Conservation (phyloP, 2,888 invertebrate genomes). For the Callosobruchus maculatus region DNA sequence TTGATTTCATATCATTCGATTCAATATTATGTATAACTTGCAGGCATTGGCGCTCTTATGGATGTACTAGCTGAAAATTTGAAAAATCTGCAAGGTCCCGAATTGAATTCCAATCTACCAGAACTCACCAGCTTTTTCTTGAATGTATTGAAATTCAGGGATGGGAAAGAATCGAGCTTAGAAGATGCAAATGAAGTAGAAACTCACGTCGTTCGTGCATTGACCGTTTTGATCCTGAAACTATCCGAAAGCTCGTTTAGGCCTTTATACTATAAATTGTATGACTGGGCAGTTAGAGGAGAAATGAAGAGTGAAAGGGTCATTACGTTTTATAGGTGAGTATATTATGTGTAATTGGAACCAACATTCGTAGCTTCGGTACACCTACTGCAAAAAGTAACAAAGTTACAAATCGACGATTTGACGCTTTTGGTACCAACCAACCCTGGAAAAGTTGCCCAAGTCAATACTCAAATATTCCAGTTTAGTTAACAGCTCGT, state of each 20-base stretch:
- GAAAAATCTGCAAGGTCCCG: slow-evolving; percentile 59
- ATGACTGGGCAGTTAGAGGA: slow-evolving; percentile 77
- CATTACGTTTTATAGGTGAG: slow-evolving; percentile 74
- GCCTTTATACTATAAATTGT: slow-evolving; percentile 82
- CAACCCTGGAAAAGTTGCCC: too few relatives aligned
- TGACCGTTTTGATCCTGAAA: slow-evolving; percentile 80
- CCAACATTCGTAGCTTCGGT: too few relatives aligned
- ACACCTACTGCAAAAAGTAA: too few relatives aligned
- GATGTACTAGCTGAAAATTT: slow-evolving; percentile 72
- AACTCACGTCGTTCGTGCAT: slow-evolving; percentile 67
- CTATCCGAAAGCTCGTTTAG: slow-evolving; percentile 86
- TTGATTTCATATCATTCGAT: too few relatives aligned
- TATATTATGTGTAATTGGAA: background rate
- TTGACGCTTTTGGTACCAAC: too few relatives aligned
- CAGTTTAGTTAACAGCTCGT: too few relatives aligned
- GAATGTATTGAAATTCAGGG: slow-evolving; percentile 65
- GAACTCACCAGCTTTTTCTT: slow-evolving; percentile 75
- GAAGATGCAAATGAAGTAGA: slow-evolving; percentile 63
- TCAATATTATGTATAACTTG: background rate
- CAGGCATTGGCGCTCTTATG: slow-evolving; percentile 68
- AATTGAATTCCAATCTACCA: slow-evolving; percentile 59
- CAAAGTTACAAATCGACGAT: too few relatives aligned
- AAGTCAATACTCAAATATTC: too few relatives aligned
- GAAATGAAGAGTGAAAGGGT: slow-evolving; percentile 62
- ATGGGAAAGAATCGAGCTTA: slow-evolving; percentile 49